Base-by-base conservation (phyloP, 2,888 invertebrate species). In the Drosophila kuntzei region DNA sequence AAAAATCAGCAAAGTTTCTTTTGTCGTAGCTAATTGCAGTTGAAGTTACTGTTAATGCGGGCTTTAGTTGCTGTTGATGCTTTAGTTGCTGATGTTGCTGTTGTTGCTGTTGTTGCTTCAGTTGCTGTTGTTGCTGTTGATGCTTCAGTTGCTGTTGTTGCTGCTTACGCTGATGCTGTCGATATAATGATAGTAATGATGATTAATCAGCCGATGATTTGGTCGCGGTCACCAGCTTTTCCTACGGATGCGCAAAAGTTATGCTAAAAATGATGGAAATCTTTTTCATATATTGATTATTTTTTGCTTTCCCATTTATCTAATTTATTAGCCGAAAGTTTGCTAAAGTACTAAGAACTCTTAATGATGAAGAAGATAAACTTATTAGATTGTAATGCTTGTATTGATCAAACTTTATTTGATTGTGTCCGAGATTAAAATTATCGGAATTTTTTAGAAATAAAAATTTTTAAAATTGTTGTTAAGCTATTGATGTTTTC, bases 1-100 rank as follows among this genome's bases (percentile, higher is more conserved):
- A 46, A 32, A 29, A 36, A 25, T 20, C 60, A 49, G 50, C 39
- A 67, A 84, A 65, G 64, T 80, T 73, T 63, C 49, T 63, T 57
- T 62, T 74, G 66, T 61, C 49, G 34, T 68, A 64, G 65, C 68
- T 87, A 84, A 83, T 84, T 84, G 84, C 81, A 84, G 72, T 71
- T 74, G 37, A 63, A 72, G 67, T 72, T 75, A 47, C 49, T 62
- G 66, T 50, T 47, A 49, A 61, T 73, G 67, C 57, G 57, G 71
- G 63, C n/a, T n/a, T n/a, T n/a, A n/a, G n/a, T 43, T 51, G 44
- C 4, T 39, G 32, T 8, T 49, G 25, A 25, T 16, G 55, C 20
- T 58, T n/a, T n/a, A n/a, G n/a, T n/a, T n/a, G 27, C 16, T n/a
- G 44, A 18, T 51, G 6, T 6, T 25, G 25, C 6, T 25, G 34